Base-by-base conservation (phyloP, 2,797 vertebrate genomes). In the Poecile montanus region DNA sequence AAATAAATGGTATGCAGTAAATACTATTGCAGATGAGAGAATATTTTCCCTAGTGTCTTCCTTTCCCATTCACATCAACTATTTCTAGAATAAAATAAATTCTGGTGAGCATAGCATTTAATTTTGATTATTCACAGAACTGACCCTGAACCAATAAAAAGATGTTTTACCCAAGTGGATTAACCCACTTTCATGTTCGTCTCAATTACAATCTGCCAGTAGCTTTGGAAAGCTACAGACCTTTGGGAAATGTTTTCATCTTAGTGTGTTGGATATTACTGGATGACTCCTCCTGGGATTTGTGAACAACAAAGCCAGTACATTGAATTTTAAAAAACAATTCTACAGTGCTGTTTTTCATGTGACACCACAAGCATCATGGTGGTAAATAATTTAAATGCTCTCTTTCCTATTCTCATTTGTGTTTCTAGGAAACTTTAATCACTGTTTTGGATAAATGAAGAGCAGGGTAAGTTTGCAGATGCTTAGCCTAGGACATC, bases 151-250 rank as follows among this genome's bases (percentile, higher is more conserved):
- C 27, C 81, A 85, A 51, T 51, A 80, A 94, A 85, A 36, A 65
- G 53, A 76, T 65, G 29, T 67, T 93, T 91, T 85, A 82, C 50
- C 38, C 74, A 71, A 92, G 29, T 74, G 75, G 11, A 65, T 91
- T 90, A 91, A 51, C 25, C 32, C 16, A 78, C 18, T 91, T 78
- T 9, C 30, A 21, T 78, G 50, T 94, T 91, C 10, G 14, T 94
- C 66, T 81, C 80, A 91, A 86, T 75, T 87, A 45, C 5, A 93
- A 18, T 71, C 54, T 93, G 38, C 44, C 2, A 6, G 56, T 77
- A 92, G 57, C 61, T 32, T 79, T 91, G 74, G 67, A 91, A 91
- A 94, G 60, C 48, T 71, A 68, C 58, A 90, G 71, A 80, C 18
- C 40, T 74, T 65, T 29, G 27, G 53, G 20, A 56, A 81, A 71